Evolutionary conservation across 2,113 vertebrate species (phyloP), one percentile per base, ranked within the genome.

Genomic region (Pterocles orientalis): DNA sequence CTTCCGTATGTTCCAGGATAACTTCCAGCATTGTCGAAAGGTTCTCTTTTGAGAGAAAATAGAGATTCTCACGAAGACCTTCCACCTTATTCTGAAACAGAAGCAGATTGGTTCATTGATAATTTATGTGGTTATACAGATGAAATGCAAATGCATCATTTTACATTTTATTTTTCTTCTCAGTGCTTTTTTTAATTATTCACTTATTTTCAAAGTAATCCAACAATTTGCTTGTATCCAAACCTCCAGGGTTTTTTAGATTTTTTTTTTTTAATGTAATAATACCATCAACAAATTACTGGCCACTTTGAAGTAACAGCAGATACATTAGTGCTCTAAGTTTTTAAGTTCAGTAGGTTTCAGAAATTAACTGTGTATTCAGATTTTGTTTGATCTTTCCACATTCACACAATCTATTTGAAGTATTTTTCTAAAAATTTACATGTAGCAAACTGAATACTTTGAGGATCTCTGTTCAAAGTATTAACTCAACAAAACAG

Each of bases 1-100:
- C 99, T 96, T 99, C 99, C 0, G 98, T 99, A 79, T 98, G 98
- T 97, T 99, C 99, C 93, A 99, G 96, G 94, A 99, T 97, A 69
- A 97, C 97, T 94, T 99, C 99, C 96, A 99, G 95, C 95, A 98
- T 98, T 25, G 97, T 95, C 7, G 97, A 97, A 90, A 99, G 95
- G 89, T 97, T 98, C 96, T 99, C 99, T 88, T 98, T 99, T 6
- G 98, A 98, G 75, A 98, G 95, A 85, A 98, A 97, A 97, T 98
- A 98, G 93, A 99, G 98, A 94, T 99, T 98, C 90, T 99, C 99
- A 94, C 98, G 98, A 86, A 99, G 98, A 95, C 98, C 97, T 97
- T 99, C 99, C 93, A 99, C 98, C 66, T 98, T 98, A 91, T 96
- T 97, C 99, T 99, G 98, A 86, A 96, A 92, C 95, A 54, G 45